Percentiles rank a stretch among this genome's conserved stretches.
Evolutionary conservation across 2,113 vertebrate genomes (phyloP).

Genomic region (Campylomormyrus tamandua): DNA sequence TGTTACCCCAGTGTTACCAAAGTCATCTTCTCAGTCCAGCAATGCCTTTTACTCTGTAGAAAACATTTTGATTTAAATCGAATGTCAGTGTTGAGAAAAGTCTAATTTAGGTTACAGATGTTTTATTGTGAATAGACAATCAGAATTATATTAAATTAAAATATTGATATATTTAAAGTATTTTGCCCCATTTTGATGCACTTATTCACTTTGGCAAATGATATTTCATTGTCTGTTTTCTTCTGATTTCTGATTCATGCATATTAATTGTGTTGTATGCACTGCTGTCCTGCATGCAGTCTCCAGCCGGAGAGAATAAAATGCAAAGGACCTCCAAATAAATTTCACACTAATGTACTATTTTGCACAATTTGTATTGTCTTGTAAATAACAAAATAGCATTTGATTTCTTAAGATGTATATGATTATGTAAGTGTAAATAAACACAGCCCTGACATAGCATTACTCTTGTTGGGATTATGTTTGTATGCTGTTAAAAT

Average conservation of each 20-base stretch:
- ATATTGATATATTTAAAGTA: conserved; percentile 12
- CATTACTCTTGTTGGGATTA: background rate
- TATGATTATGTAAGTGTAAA: conserved; percentile 43
- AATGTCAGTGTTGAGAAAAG: background rate
- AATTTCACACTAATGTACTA: conserved; percentile 41
- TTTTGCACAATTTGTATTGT: conserved; percentile 55
- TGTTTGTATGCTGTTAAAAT: conserved; percentile 3
- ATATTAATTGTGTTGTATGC: conserved; percentile 29
- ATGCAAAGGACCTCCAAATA: conserved; percentile 43
- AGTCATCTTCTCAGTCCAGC: background rate
- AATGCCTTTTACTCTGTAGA: background rate
- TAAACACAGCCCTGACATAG: conserved; percentile 47
- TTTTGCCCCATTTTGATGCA: conserved; percentile 19
- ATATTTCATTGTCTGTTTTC: conserved; percentile 26
- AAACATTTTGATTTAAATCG: background rate
- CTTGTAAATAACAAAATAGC: conserved; percentile 45
- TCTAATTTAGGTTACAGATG: background rate
- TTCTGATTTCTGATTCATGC: conserved; percentile 16
- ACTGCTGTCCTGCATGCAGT: conserved; percentile 57
- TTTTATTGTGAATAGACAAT: conserved; percentile 38
- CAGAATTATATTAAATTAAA: conserved; percentile 36
- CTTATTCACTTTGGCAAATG: conserved; percentile 30
- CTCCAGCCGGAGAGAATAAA: conserved; percentile 49
- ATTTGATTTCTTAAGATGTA: conserved; percentile 50
- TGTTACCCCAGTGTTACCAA: conserved; percentile 19